Evolutionary conservation across 2,888 invertebrate genomes (phyloP).

Genomic region (Coremacera marginata): DNA sequence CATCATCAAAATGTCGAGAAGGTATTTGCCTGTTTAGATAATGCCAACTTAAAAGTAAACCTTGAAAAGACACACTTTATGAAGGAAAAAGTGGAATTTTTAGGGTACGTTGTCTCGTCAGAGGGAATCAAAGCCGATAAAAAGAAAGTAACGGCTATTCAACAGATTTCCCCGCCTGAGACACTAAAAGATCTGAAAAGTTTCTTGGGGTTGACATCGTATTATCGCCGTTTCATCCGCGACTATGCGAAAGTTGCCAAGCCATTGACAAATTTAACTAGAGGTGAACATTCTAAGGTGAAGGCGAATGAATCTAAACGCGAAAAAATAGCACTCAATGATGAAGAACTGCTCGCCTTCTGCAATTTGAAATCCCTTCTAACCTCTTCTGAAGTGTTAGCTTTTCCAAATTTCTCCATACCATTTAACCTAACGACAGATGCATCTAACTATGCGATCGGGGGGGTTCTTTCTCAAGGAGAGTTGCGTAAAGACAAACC

Average conservation of each 20-base stretch:
- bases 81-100: constrained; percentile 37
- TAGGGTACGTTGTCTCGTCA: constrained; percentile 37
- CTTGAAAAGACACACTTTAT: constrained; percentile 38
- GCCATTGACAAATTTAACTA: constrained; percentile 44
- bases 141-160: constrained; percentile 23
- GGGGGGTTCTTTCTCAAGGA: no score
- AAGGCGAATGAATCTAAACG: constrained; percentile 39
- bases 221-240: constrained; percentile 43
- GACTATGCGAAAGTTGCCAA: constrained; percentile 44
- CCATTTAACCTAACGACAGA: not conserved
- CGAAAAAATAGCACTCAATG: constrained; percentile 27
- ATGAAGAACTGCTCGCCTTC: constrained; percentile 22
- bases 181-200: constrained; percentile 44
- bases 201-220: constrained; percentile 38
- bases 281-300: constrained; percentile 39
- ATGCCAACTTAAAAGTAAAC: constrained; percentile 32
- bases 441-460: no score
- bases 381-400: constrained; percentile 8
- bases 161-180: constrained; percentile 27
- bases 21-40: constrained; percentile 14
- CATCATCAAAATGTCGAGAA: constrained; percentile 32
- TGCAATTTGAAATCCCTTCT: constrained; percentile 29
- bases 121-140: constrained; percentile 11
- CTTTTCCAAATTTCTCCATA: constrained; percentile 7
- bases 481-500: no score